These are phyloP conservation scores for cattle (Bos taurus) DNA, from an alignment of 2,113 vertebrate species.

Conservation along the genomic window DNA sequence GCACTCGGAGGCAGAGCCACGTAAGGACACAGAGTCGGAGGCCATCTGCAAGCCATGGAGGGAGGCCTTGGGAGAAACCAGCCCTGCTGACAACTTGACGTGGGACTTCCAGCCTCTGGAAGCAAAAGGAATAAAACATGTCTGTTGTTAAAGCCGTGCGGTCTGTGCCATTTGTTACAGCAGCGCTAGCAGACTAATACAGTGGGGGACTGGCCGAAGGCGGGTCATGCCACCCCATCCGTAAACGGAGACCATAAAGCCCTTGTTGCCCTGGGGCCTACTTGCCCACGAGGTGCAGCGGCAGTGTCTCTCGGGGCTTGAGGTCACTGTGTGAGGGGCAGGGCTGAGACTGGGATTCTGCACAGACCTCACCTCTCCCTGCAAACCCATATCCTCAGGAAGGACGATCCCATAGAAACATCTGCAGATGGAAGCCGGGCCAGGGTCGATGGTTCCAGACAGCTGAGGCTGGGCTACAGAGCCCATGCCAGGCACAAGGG, in stretches of 20 bases:
- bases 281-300: accelerated
- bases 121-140: too few species aligned
- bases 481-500: accelerated
- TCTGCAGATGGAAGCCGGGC: accelerated
- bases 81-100: neutral
- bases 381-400: neutral
- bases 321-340: neutral
- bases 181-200: accelerated
- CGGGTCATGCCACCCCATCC: neutral
- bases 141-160: accelerated
- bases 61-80: neutral
- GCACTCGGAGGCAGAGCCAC: accelerated
- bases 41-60: neutral
- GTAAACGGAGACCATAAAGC: accelerated
- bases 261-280: accelerated
- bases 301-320: accelerated
- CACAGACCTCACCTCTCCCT: too few species aligned
- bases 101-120: neutral
- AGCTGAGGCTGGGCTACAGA: accelerated
- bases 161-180: neutral
- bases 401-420: accelerated
- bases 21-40: accelerated
- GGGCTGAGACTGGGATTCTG: neutral
- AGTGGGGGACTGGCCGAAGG: neutral
- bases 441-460: neutral